These are phyloP conservation scores for Lottia gigantea DNA, from an alignment of 2,888 invertebrate species.

Conservation along the genomic window DNA sequence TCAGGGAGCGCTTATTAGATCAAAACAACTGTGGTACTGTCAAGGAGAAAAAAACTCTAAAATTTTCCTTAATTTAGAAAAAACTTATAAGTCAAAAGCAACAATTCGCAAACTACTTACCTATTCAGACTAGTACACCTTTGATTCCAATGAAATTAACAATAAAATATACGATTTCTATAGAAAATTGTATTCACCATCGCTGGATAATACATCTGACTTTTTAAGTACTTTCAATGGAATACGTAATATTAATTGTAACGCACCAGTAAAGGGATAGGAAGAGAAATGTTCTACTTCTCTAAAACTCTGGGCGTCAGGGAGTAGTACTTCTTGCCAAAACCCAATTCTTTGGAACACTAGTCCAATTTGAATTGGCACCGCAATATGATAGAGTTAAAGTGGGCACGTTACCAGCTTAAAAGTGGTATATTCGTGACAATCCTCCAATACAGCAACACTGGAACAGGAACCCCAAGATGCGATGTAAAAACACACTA, in stretches of 20 bases:
- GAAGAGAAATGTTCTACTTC: too few relatives aligned
- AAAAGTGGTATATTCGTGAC: too few relatives aligned
- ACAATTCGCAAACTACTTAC: neutral
- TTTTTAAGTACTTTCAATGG: neutral
- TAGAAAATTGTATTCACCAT: neutral
- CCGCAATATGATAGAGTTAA: too few relatives aligned
- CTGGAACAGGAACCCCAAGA: too few relatives aligned
- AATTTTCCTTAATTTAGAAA: conserved; percentile 67
- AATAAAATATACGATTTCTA: neutral
- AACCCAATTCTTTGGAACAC: too few relatives aligned
- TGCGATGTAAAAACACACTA: too few relatives aligned
- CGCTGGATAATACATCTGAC: neutral
- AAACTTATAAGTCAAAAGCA: neutral
- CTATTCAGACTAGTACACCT: neutral
- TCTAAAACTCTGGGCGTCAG: too few relatives aligned
- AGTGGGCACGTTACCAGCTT: too few relatives aligned
- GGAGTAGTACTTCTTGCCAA: too few relatives aligned
- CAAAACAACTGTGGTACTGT: conserved; percentile 13
- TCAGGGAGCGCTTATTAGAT: conserved; percentile 16
- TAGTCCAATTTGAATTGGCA: too few relatives aligned
- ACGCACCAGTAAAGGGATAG: too few relatives aligned
- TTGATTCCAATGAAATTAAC: neutral
- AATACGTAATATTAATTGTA: neutral
- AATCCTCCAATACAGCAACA: too few relatives aligned
- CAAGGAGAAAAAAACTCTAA: conserved; percentile 19